These are phyloP conservation scores for Argentina silus DNA, from an alignment of 2,797 vertebrate genomes.

Conservation along the genomic window DNA sequence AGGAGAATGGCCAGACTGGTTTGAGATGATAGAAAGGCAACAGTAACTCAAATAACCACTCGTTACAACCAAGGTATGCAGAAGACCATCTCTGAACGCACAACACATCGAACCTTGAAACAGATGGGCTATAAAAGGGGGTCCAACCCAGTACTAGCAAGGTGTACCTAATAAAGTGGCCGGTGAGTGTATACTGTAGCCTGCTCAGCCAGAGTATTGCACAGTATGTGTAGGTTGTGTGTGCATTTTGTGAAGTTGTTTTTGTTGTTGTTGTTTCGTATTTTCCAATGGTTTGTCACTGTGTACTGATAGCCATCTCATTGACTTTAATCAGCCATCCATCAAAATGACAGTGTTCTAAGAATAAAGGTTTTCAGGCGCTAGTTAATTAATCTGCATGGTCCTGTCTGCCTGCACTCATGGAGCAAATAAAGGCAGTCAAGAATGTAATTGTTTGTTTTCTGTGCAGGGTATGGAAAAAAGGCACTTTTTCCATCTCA, in stretches of 20 bases:
- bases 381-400: conserved; percentile 92
- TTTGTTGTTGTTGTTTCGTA: conserved; percentile 27
- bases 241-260: conserved; percentile 40
- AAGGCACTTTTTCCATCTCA: conserved; percentile 65
- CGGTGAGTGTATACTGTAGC: conserved; percentile 35
- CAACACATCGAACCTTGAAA: too few relatives aligned
- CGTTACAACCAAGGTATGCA: too few relatives aligned
- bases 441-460: conserved; percentile 94
- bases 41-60: too few relatives aligned
- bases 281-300: conserved; percentile 53
- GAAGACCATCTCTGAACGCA: too few relatives aligned
- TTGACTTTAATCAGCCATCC: conserved; percentile 84
- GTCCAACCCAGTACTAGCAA: too few relatives aligned
- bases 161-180: too few relatives aligned
- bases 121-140: too few relatives aligned
- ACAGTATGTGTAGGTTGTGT: conserved; percentile 37
- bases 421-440: conserved; percentile 90
- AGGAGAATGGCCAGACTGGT: too few relatives aligned
- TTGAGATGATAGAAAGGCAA: too few relatives aligned
- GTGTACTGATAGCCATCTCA: conserved; percentile 79
- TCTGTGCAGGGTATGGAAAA: conserved; percentile 78
- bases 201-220: background rate
- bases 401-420: conserved; percentile 88
- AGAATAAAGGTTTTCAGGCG: conserved; percentile 85
- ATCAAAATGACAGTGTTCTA: conserved; percentile 86